Percentiles rank a stretch among this genome's conserved stretches.
Evolutionary conservation across 1,140 invertebrate species (phyloP).

Genomic region (Dendrolimus punctatus): DNA sequence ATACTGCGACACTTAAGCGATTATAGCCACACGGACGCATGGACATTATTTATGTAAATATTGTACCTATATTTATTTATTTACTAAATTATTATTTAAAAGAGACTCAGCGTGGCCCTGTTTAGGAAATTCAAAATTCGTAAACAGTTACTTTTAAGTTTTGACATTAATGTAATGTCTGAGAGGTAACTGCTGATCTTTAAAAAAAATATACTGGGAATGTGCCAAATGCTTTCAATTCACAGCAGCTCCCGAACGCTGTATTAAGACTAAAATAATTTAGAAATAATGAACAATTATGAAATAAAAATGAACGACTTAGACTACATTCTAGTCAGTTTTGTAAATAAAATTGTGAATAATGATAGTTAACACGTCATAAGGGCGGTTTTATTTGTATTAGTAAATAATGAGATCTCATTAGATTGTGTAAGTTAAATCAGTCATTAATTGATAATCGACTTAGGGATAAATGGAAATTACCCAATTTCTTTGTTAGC

Average conservation of each 20-base stretch:
- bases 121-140: constrained; percentile 29
- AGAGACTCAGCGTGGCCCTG: constrained; percentile 12
- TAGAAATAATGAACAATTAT: constrained; percentile 39
- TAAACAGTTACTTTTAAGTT: constrained; percentile 20
- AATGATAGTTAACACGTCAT: constrained; percentile 58
- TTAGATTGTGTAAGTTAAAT: constrained; percentile 66
- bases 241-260: constrained; percentile 42
- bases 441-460: constrained; percentile 67
- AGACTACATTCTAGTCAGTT: constrained; percentile 64
- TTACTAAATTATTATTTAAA: constrained; percentile 41
- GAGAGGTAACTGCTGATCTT: constrained; percentile 28
- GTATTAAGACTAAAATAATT: constrained; percentile 49
- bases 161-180: constrained; percentile 22
- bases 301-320: constrained; percentile 52
- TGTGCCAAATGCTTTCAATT: constrained; percentile 61
- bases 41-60: constrained; percentile 47
- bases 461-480: constrained; percentile 56
- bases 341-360: constrained; percentile 70
- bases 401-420: constrained; percentile 67
- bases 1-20: constrained; percentile 60
- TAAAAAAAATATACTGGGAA: constrained; percentile 47
- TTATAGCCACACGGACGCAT: constrained; percentile 49
- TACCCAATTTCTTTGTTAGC: constrained; percentile 63
- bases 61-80: constrained; percentile 53
- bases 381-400: constrained; percentile 62